phyloP scores from a whole-genome alignment of 2,888 invertebrate species.

The Sceliomorpha sp. region DNA sequence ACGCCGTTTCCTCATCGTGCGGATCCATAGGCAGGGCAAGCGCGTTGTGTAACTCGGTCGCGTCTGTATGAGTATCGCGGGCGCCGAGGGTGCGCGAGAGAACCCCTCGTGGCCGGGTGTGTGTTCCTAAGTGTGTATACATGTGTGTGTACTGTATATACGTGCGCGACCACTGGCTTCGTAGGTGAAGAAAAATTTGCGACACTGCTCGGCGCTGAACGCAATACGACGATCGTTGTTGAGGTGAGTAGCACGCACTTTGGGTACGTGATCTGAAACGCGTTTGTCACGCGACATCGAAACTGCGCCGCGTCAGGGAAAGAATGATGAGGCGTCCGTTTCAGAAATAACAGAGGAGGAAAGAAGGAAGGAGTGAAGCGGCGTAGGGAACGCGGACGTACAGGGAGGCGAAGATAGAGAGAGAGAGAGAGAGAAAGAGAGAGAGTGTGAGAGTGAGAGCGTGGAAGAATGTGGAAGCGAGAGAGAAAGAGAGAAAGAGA shows the following conservation, averaged over 20 bases:
- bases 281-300: background rate
- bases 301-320: too few relatives aligned
- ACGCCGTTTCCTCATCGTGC: too few relatives aligned
- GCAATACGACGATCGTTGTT: background rate
- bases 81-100: background rate
- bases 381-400: slow-evolving; percentile 23
- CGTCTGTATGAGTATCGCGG: background rate
- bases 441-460: slow-evolving; percentile 26
- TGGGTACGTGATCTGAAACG: background rate
- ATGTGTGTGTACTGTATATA: slow-evolving; percentile 6
- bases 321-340: too few relatives aligned
- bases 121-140: slow-evolving; percentile 7
- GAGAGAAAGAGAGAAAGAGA: slow-evolving; percentile 4
- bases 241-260: background rate
- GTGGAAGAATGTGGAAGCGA: slow-evolving; percentile 5
- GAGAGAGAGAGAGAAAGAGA: slow-evolving; percentile 31
- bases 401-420: slow-evolving; percentile 11
- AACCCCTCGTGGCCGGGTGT: slow-evolving; percentile 6
- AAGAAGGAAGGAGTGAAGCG: slow-evolving; percentile 27
- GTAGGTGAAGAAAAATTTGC: too few relatives aligned
- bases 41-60: background rate
- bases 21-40: background rate
- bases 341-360: slow-evolving; percentile 42
- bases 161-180: background rate
- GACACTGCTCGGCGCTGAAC: background rate